Base-by-base conservation (phyloP, 2,888 invertebrate genomes). In the Ecliptopera silaceata region DNA sequence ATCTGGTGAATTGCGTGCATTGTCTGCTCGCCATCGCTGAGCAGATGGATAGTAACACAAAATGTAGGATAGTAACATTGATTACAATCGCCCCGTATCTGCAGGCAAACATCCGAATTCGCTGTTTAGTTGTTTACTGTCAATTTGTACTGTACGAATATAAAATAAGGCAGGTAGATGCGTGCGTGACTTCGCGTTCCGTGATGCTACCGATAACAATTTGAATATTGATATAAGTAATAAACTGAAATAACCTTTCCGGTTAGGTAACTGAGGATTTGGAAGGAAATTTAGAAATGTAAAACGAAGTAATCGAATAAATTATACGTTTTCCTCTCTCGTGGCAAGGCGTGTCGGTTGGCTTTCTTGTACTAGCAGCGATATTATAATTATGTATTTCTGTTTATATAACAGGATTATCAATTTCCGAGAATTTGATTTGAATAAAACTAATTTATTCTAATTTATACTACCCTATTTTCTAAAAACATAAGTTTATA, bases 81-180 rank as follows among this genome's bases (percentile, higher is more conserved):
- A 61, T 66, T 63, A 64, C 56, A 58, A 64, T 61, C 64, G 38
- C 38, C n/a, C 56, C 36, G 47, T 47, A 56, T 57, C 52, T 46
- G 42, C 49, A 44, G n/a, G 62, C 62, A 65, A 65, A 68, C 64
- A 68, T 55, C 12, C 46, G 55, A 63, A 49, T 49, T 50, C 38
- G 45, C 53, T 44, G 49, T 49, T 57, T 53, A 48, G 38, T 41
- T 52, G 59, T 59, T 60, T 52, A 47, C 51, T 34, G 54, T 55
- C 62, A 60, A 58, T 56, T 53, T 44, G 38, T 52, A 49, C 50
- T 46, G 32, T 47, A 59, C 57, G 58, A 51, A 58, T 58, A 56
- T 60, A 51, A 51, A 61, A 62, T 62, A 47, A 54, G 39, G 22
- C 42, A 54, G 39, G 22, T 46, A 11, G 17, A 49, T 55, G 42